Conservation (phyloP, 2,113 vertebrate genomes). For the Macquaria australasica region DNA sequence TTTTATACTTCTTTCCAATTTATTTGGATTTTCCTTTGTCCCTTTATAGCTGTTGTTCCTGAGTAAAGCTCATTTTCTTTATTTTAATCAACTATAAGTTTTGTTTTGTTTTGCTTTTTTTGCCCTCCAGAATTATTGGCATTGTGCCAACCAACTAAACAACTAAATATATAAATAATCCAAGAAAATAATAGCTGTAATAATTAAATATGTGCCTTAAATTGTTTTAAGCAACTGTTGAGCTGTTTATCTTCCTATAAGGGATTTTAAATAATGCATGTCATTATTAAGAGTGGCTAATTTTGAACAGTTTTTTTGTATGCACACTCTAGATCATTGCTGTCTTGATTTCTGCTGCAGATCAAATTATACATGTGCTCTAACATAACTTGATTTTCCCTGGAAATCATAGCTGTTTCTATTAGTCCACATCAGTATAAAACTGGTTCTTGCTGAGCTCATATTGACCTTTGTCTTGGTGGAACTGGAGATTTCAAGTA, state of each 20-base stretch:
- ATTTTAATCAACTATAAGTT: not conserved
- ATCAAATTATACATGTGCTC: not conserved
- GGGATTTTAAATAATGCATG: conserved; percentile 20
- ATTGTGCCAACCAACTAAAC: not conserved
- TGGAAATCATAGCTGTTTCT: not conserved
- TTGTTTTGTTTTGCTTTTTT: not conserved
- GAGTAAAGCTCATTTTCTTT: not conserved
- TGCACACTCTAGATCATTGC: not conserved
- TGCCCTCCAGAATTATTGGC: conserved; percentile 1
- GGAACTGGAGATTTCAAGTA: not conserved
- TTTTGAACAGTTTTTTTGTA: not conserved
- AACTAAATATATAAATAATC: conserved; percentile 1
- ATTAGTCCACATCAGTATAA: not conserved
- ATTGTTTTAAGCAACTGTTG: conserved; percentile 8
- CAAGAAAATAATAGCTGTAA: conserved; percentile 8
- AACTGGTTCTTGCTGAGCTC: not conserved
- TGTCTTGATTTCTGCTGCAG: not conserved
- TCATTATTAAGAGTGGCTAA: not conserved
- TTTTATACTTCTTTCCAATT: not conserved
- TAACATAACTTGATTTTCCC: not conserved
- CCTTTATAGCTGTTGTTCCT: not conserved
- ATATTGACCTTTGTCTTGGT: conserved; percentile 10
- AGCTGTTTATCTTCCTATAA: conserved; percentile 25
- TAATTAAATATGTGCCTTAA: conserved; percentile 6
- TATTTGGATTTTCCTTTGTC: not conserved